Evolutionary conservation across 1,140 invertebrate genomes (phyloP), one percentile per base, ranked within the genome.

Genomic region (Neotoxoptera formosana): DNA sequence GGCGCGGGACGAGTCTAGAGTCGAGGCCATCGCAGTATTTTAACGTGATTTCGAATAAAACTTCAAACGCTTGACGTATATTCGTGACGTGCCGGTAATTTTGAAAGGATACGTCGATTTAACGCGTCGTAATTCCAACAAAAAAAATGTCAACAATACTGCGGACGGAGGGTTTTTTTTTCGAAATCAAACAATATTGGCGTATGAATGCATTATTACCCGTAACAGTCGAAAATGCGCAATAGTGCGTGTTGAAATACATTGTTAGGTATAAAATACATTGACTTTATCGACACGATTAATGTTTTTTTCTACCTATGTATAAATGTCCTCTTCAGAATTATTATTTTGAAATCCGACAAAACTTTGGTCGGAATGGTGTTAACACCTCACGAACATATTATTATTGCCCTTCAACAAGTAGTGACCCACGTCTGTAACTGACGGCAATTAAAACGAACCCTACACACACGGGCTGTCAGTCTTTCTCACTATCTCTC

Each of bases 391-490:
- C n/a, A 14, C 60, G n/a, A 76, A 76, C 41, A 76, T 47, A 91
- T 67, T 91, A 91, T 67, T 91, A 88, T 88, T 88, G 47, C 48
- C 20, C 87, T 23, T 89, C 90, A 91, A 91, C 90, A 91, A 91
- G 90, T 91, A 91, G 90, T 91, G 67, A 91, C 90, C 67, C n/a
- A 51, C n/a, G 51, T 91, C 90, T 91, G 90, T 91, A 83, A 91
- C 90, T 91, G 90, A 91, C 90, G 36, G 90, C 56, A 83, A 91
- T 91, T 91, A 91, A 91, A 76, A 67, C 45, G 25, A 91, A 47
- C 90, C 67, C 45, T 81, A 51, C 23, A 91, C n/a, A 20, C n/a
- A 36, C 51, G 7, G 30, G n/a, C 60, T 76, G 60, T 76, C 60
- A 76, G 60, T 20, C 14, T 76, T 14, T 76, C 60, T 76, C 60